Percentiles rank a stretch among this genome's conserved stretches.
Conservation (phyloP, 1,140 invertebrate genomes). For the Neotoxoptera formosana region DNA sequence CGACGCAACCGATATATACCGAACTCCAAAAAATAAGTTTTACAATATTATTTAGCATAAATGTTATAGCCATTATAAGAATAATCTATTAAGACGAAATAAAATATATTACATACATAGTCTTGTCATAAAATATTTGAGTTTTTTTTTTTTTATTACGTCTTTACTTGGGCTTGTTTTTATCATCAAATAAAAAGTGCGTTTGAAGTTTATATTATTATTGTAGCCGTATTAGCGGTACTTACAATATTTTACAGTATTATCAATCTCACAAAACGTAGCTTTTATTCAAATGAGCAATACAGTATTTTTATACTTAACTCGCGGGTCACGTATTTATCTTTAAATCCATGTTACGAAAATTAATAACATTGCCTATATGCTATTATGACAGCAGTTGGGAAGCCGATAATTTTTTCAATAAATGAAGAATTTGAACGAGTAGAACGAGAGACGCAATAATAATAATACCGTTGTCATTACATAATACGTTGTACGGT, state of each 20-base stretch:
- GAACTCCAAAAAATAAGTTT: no score
- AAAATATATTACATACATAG: no score
- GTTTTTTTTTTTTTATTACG: no score
- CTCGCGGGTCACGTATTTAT: neutral
- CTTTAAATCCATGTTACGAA: neutral
- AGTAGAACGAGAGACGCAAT: neutral
- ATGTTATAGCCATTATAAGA: no score
- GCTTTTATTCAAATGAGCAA: neutral
- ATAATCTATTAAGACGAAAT: no score
- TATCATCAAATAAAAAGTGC: neutral
- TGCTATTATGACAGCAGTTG: neutral
- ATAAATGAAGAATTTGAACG: neutral
- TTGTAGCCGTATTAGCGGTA: neutral
- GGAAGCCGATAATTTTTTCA: neutral
- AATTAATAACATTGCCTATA: neutral
- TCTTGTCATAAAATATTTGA: no score
- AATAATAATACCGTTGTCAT: neutral
- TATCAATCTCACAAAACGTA: neutral
- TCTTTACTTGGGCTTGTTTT: no score
- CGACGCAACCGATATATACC: neutral
- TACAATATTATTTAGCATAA: no score
- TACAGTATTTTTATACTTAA: neutral
- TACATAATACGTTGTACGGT: neutral
- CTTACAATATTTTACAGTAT: neutral
- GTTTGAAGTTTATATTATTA: no score